These are phyloP conservation scores for Rhynchonema sp. DNA, from an alignment of 2,888 invertebrate genomes.

Conservation along the genomic window DNA sequence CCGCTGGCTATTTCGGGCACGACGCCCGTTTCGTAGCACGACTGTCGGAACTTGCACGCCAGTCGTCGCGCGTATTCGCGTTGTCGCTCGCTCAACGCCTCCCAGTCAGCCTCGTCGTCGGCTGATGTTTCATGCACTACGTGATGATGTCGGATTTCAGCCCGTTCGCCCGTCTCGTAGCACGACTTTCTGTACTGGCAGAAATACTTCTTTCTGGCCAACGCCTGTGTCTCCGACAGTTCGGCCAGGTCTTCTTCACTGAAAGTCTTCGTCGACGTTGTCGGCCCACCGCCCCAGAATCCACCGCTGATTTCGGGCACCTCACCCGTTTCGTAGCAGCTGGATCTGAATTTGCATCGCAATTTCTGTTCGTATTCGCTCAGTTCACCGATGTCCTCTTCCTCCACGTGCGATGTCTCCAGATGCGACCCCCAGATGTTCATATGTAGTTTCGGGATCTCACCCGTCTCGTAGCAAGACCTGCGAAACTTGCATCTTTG, in stretches of 20 bases:
- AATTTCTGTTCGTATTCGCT: slow-evolving; percentile 5
- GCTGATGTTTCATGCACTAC: neutral
- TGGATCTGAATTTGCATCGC: slow-evolving; percentile 18
- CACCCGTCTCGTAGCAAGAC: slow-evolving; percentile 17
- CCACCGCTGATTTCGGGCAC: slow-evolving; percentile 9
- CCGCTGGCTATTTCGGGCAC: slow-evolving; percentile 12
- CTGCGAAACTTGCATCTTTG: slow-evolving; percentile 21
- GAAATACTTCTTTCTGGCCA: slow-evolving; percentile 8
- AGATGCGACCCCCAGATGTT: neutral
- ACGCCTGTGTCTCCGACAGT: neutral
- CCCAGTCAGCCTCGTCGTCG: neutral
- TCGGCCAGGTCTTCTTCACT: slow-evolving; percentile 18
- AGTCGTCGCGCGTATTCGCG: slow-evolving; percentile 5
- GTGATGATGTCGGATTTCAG: neutral
- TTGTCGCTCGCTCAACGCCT: neutral
- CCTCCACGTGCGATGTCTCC: neutral
- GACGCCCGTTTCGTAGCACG: slow-evolving; percentile 17
- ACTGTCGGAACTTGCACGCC: slow-evolving; percentile 18
- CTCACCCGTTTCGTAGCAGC: slow-evolving; percentile 17
- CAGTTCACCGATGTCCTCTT: neutral
- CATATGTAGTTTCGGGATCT: neutral
- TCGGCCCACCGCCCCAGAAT: neutral
- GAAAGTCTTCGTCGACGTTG: too few relatives aligned
- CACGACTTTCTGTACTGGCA: slow-evolving; percentile 20
- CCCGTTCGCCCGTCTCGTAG: slow-evolving; percentile 13